A percentile compares a stretch with the other conserved stretches of the same genome.
These are phyloP conservation scores for Cyanistes caeruleus DNA, from an alignment of 2,113 vertebrate species.

Conservation along the genomic window DNA sequence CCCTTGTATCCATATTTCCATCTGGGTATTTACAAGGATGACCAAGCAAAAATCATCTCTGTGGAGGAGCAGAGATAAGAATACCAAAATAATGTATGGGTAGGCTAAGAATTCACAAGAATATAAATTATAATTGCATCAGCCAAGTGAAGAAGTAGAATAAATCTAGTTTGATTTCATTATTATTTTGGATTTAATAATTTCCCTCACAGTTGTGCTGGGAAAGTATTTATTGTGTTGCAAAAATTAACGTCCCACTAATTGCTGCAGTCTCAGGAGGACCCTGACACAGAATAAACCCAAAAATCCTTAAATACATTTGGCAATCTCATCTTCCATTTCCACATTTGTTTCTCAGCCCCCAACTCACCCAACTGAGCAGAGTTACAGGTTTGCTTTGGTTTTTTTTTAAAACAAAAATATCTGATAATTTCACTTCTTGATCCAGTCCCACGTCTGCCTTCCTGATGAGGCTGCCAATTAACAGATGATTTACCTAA, in stretches of 20 bases:
- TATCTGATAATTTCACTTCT: conserved; percentile 24
- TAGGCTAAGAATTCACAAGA: background rate
- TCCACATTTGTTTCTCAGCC: background rate
- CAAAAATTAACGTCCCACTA: background rate
- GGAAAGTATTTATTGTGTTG: background rate
- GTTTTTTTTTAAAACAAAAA: too few relatives aligned
- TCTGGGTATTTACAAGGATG: background rate
- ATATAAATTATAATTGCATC: background rate
- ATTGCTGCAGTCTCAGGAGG: background rate
- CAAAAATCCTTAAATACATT: background rate
- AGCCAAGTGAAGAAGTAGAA: background rate
- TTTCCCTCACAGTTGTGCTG: background rate
- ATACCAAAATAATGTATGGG: background rate
- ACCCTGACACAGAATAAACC: background rate
- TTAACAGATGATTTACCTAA: conserved; percentile 41
- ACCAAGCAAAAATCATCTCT: background rate
- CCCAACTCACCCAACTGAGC: background rate
- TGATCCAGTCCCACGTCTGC: conserved; percentile 3
- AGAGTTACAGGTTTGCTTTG: background rate
- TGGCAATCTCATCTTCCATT: background rate
- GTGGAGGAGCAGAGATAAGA: background rate
- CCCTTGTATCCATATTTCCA: background rate
- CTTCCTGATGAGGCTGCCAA: conserved; percentile 47
- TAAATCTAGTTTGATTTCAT: background rate
- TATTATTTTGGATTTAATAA: background rate